Conservation (phyloP, 1,140 invertebrate genomes). For the Caenorhabditis elegans region WBcel235 BX284605.5:10992501-10993000, state of each 20-base stretch:
- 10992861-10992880: constrained; percentile 64
- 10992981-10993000: constrained; percentile 47
- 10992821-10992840: constrained; percentile 45
- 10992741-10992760: constrained; percentile 62
- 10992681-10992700: not conserved
- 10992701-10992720: constrained; percentile 56
- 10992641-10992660: constrained; percentile 60
- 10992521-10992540: constrained; percentile 61
- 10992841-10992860: constrained; percentile 59
- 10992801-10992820: constrained; percentile 55
- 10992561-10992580: constrained; percentile 63
- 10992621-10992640: constrained; percentile 62
- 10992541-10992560: constrained; percentile 64
- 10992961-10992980: constrained; percentile 63
- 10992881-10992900: constrained; percentile 57
- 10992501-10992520: constrained; percentile 60
- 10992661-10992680: constrained; percentile 27
- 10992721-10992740: constrained; percentile 57
- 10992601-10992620: constrained; percentile 63
- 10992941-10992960: constrained; percentile 54
- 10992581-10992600: constrained; percentile 54
- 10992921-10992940: constrained; percentile 59
- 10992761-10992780: constrained; percentile 53
- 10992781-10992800: constrained; percentile 52
- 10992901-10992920: constrained; percentile 61